These are phyloP conservation scores for Euwallacea fornicatus DNA, from an alignment of 1,140 invertebrate genomes.

Conservation along the genomic window DNA sequence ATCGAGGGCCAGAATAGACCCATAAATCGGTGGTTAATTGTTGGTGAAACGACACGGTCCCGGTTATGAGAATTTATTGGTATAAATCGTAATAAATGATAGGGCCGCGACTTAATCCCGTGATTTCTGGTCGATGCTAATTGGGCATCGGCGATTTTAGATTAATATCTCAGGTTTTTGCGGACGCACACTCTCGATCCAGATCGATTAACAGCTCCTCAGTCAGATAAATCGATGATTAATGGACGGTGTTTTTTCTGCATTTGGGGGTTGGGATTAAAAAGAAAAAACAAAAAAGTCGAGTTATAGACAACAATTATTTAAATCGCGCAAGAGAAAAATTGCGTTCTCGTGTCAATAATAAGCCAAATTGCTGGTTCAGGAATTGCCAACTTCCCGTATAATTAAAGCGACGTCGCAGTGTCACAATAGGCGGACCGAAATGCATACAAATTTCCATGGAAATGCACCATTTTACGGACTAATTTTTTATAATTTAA, in stretches of 20 bases:
- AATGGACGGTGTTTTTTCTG: not conserved
- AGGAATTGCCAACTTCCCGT: constrained; percentile 24
- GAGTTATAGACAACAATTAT: not conserved
- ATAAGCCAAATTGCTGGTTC: constrained; percentile 6
- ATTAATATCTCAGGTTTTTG: constrained; percentile 28
- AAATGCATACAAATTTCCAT: constrained; percentile 25
- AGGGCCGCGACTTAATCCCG: constrained; percentile 22
- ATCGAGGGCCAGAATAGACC: constrained; percentile 16
- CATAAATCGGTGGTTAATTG: constrained; percentile 23
- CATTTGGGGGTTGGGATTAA: not conserved
- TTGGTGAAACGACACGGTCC: constrained; percentile 17
- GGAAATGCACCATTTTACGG: constrained; percentile 30
- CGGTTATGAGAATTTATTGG: constrained; percentile 22
- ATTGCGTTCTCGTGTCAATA: constrained; percentile 26
- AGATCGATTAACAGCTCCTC: constrained; percentile 19
- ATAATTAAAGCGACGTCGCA: constrained; percentile 18
- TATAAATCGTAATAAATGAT: constrained; percentile 31
- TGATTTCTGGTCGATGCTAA: constrained; percentile 32
- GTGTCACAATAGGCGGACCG: constrained; percentile 19
- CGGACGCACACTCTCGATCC: constrained; percentile 15
- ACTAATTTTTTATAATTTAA: constrained; percentile 29
- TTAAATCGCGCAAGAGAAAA: constrained; percentile 5
- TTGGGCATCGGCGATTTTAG: constrained; percentile 28
- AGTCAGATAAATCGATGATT: constrained; percentile 22
- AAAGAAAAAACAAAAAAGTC: not conserved